Evolutionary conservation across 2,888 invertebrate species (phyloP), one percentile per base, ranked within the genome.

Genomic region (Euclidia mi): DNA sequence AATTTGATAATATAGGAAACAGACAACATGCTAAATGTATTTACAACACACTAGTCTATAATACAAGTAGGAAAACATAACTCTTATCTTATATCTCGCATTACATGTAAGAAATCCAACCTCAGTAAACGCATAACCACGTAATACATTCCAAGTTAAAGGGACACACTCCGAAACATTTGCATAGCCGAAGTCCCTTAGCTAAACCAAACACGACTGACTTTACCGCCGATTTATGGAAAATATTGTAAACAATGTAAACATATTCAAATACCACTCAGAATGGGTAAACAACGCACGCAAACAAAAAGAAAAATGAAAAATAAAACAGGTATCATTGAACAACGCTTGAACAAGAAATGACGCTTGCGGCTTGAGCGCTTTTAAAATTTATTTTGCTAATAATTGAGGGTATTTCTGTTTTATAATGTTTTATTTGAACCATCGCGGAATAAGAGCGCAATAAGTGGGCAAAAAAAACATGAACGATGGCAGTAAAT

Each of bases 191-290:
- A 46, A 42, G 57, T 56, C 35, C 34, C 37, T 58, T 48, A 62
- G 42, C 46, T 14, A 53, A 56, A 60, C 41, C 52, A 71, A 74
- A 74, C 68, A 60, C 34, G 52, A 42, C 40, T 42, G 57, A 49
- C 49, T 61, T 34, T 34, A 56, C 53, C 50, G 63, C 29, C 52
- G 65, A 68, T 65, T 71, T 70, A 75, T 67, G 68, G 59, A 71
- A 73, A 80, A 75, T 68, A 72, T 65, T 53, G 74, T 74, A 79
- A 75, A 79, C 81, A 79, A 42, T 49, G 42, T 44, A 29, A 55
- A 55, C 53, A 42, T 56, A 66, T 60, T 68, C 65, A 63, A 71
- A 76, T 59, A 70, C 65, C 75, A 67, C 73, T 81, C 68, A 47
- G 71, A 56, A 55, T 42, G 34, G 37, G 59, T 57, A 60, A 74